phyloP scores from a whole-genome alignment of 2,888 invertebrate genomes.

The Rhopalosiphum nymphaeae region DNA sequence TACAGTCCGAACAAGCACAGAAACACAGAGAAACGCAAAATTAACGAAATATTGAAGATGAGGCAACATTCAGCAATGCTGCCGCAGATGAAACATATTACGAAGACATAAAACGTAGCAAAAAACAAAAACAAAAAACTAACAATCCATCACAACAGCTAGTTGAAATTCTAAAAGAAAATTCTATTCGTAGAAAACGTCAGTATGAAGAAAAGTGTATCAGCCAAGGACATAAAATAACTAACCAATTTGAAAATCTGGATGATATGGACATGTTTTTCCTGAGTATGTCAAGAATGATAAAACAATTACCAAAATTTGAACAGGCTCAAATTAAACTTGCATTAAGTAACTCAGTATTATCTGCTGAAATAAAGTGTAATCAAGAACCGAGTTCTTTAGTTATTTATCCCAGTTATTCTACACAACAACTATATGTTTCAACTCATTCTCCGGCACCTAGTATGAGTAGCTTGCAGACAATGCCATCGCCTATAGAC shows the following conservation, averaged over 20 bases:
- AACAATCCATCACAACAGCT: conserved; percentile 7
- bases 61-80: conserved; percentile 25
- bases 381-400: conserved; percentile 29
- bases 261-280: conserved; percentile 66
- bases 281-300: conserved; percentile 66
- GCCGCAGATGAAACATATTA: conserved; percentile 1
- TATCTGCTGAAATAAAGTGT: conserved; percentile 60
- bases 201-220: conserved; percentile 32
- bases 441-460: conserved; percentile 19
- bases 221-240: conserved; percentile 15
- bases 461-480: conserved; percentile 30
- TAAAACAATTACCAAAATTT: conserved; percentile 62
- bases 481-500: conserved; percentile 23
- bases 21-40: conserved; percentile 48
- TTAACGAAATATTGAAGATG: conserved; percentile 22
- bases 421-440: conserved; percentile 37
- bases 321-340: conserved; percentile 66
- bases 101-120: conserved; percentile 14
- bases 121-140: conserved; percentile 33
- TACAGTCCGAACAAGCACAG: conserved; percentile 27
- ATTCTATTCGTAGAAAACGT: conserved; percentile 29
- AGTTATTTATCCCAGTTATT: conserved; percentile 31
- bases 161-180: conserved; percentile 44
- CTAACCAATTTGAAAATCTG: conserved; percentile 31
- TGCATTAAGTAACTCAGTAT: conserved; percentile 60